These are phyloP conservation scores for Tetropium fuscum DNA, from an alignment of 2,888 invertebrate genomes.

Conservation along the genomic window DNA sequence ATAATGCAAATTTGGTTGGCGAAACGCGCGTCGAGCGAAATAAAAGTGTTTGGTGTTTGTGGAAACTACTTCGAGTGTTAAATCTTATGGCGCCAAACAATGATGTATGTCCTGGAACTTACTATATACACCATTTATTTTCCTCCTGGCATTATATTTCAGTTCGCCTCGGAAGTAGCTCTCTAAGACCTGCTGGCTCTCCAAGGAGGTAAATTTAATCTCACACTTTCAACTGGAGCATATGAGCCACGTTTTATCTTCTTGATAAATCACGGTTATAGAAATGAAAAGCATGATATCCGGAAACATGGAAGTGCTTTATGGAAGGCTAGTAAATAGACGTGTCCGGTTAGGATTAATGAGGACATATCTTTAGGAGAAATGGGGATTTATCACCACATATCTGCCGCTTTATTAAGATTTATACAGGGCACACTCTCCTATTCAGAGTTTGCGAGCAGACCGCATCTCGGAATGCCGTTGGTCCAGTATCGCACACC, in stretches of 20 bases:
- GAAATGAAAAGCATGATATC: conserved; percentile 63
- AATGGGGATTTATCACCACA: conserved; percentile 68
- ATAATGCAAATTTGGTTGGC: too few species aligned
- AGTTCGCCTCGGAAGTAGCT: too few species aligned
- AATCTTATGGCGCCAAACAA: too few species aligned
- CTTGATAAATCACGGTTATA: conserved; percentile 57
- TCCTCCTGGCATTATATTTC: too few species aligned
- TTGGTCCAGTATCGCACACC: conserved; percentile 52
- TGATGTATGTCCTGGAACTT: too few species aligned
- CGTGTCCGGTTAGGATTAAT: conserved; percentile 66
- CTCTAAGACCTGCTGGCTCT: too few species aligned
- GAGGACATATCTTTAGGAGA: conserved; percentile 66
- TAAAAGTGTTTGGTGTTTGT: too few species aligned
- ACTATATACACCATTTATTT: too few species aligned
- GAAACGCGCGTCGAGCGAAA: too few species aligned
- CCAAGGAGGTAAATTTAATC: too few species aligned
- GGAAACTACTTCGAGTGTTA: too few species aligned
- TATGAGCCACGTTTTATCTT: conserved; percentile 13
- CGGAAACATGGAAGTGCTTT: conserved; percentile 66
- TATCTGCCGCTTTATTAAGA: conserved; percentile 67
- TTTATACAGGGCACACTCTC: conserved; percentile 63
- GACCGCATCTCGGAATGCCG: conserved; percentile 46
- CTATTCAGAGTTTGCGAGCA: conserved; percentile 3
- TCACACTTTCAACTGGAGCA: too few species aligned
- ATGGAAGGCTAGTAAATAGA: conserved; percentile 63